Base-by-base conservation (phyloP, 2,888 invertebrate species). In the Drosophila ustulata region DNA sequence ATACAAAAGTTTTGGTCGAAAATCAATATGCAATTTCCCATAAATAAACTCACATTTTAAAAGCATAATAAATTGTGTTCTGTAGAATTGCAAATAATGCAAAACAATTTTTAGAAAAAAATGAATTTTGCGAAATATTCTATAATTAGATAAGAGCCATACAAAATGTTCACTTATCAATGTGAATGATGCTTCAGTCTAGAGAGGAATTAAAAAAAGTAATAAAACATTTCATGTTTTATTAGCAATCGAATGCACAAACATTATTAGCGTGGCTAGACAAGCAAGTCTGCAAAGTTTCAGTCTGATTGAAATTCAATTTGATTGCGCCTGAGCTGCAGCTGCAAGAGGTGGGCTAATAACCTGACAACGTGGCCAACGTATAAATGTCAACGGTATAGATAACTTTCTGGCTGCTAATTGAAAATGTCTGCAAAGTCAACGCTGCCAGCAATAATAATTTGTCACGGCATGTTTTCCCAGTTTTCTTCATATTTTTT, bases 391-490 rank as follows among this genome's bases (percentile, higher is more conserved):
- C 64, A 66, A 56, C n/a, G 34, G 25, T 25, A 57, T 8, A 34
- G 51, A 30, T 50, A 74, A 74, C 55, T 63, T 72, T 76, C 62
- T 45, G 23, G 51, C 39, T 30, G 55, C 66, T 82, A 86, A 86
- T 84, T 88, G 74, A 83, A 88, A 78, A 68, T 71, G 86, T 80
- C 73, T 80, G 69, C 66, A 45, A 72, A 80, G 67, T 78, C 75
- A 59, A 50, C 55, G 50, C 26, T 41, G 39, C 13, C 39, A 6
- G 45, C 34, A 67, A 56, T 59, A 68, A 77, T 75, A 71, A 75
- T 66, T 85, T 66, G 66, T 50, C 45, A 62, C 52, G 45, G 49
- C 45, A 51, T 57, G 18, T 43, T 46, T 26, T 47, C 47, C 49
- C 30, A 1, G 30, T 30, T 46, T 58, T 47, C 8, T 37, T 11